These are phyloP conservation scores for Stercorarius parasiticus DNA, from an alignment of 2,113 vertebrate genomes.

Conservation along the genomic window DNA sequence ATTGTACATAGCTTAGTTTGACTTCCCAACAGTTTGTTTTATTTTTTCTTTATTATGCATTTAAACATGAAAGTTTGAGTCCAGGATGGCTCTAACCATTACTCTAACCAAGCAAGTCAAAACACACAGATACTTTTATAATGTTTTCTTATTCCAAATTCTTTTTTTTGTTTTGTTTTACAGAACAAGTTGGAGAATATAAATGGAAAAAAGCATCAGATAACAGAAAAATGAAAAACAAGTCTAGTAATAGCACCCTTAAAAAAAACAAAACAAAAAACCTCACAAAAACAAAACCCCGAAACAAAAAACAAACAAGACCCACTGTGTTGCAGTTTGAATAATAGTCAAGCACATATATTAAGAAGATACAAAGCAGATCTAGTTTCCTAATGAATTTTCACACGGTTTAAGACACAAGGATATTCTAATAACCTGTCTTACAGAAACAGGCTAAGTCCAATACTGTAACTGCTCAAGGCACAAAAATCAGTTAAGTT, in stretches of 20 bases:
- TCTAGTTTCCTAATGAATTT: not conserved
- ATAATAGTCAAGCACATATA: not conserved
- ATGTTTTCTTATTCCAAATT: not conserved
- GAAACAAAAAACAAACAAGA: not conserved
- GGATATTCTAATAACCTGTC: not conserved
- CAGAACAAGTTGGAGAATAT: not conserved
- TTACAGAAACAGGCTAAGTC: conserved; percentile 18
- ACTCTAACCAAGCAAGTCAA: not conserved
- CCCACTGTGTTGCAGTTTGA: not conserved
- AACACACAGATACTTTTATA: not conserved
- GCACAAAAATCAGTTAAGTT: conserved; percentile 6
- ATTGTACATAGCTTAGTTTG: not conserved
- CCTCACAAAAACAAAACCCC: not conserved
- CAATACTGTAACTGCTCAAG: not conserved
- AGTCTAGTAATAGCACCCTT: not conserved
- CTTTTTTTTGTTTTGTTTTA: not conserved
- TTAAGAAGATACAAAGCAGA: not conserved
- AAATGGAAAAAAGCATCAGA: not conserved
- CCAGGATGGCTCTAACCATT: not conserved
- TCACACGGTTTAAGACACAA: not conserved
- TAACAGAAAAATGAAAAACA: not conserved
- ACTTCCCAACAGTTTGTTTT: not conserved
- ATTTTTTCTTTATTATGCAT: not conserved
- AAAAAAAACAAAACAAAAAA: not conserved
- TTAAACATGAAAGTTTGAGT: not conserved